Conservation (phyloP, 2,113 vertebrate genomes). For the Hypocryptadius cinnamomeus region DNA sequence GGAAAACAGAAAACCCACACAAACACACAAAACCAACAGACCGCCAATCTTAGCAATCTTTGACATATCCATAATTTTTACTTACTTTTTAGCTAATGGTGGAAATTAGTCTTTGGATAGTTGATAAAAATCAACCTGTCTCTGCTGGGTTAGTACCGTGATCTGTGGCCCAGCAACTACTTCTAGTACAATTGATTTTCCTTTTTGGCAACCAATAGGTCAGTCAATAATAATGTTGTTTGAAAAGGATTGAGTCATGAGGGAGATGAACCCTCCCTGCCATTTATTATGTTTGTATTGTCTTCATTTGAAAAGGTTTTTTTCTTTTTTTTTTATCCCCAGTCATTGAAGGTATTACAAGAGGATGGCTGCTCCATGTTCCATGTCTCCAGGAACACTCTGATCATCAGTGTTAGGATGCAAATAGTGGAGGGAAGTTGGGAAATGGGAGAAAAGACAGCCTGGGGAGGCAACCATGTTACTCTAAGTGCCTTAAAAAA, state of each 20-base stretch:
- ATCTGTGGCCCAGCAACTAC: constrained; percentile 67
- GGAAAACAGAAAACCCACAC: not conserved
- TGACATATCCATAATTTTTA: constrained; percentile 54
- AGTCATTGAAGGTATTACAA: constrained; percentile 37
- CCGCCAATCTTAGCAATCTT: constrained; percentile 17
- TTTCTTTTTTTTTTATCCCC: not conserved
- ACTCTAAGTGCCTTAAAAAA: not conserved
- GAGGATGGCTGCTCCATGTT: not conserved
- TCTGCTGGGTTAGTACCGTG: constrained; percentile 61
- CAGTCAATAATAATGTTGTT: constrained; percentile 84
- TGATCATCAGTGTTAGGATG: not conserved
- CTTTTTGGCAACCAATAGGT: constrained; percentile 77
- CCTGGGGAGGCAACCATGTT: not conserved
- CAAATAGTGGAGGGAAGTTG: not conserved
- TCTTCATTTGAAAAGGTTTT: constrained; percentile 72
- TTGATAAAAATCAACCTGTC: constrained; percentile 73
- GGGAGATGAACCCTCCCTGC: constrained; percentile 69
- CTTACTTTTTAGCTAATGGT: constrained; percentile 67
- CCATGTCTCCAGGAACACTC: not conserved
- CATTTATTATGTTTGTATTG: constrained; percentile 80
- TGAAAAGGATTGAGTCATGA: constrained; percentile 75
- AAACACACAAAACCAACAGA: constrained; percentile 14
- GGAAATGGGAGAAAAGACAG: not conserved
- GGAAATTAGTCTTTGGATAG: constrained; percentile 69
- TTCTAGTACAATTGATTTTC: constrained; percentile 79